Conservation (phyloP, 2,797 vertebrate species). For the Syngnathus acus region DNA sequence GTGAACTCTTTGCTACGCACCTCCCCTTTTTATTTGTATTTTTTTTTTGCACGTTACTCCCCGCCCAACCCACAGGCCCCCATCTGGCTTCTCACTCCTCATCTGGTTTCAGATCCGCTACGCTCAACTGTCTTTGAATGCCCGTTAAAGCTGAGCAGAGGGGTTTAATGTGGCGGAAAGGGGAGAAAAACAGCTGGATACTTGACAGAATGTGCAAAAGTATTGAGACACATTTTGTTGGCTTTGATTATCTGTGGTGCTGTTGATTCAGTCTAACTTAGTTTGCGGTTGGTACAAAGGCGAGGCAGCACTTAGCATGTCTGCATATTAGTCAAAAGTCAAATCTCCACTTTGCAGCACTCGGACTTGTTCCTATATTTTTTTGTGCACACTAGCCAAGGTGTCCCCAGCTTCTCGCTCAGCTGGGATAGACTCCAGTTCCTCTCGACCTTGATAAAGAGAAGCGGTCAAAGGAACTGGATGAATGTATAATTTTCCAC, state of each 20-base stretch:
- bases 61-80: constrained; percentile 13
- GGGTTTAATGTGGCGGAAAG: neutral
- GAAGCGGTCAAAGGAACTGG: neutral
- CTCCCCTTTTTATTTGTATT: constrained; percentile 9
- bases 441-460: too few species aligned
- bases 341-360: too few species aligned
- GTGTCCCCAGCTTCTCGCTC: too few species aligned
- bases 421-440: too few species aligned
- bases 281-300: too few species aligned
- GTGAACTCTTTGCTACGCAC: constrained; percentile 31
- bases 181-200: neutral
- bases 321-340: neutral
- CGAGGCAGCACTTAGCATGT: neutral
- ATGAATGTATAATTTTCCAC: neutral
- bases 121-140: constrained; percentile 7
- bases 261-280: too few species aligned
- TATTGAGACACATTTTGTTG: neutral
- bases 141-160: neutral
- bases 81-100: constrained; percentile 16
- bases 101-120: constrained; percentile 4
- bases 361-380: too few species aligned
- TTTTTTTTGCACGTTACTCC: constrained; percentile 8
- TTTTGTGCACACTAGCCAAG: too few species aligned
- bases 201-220: constrained; percentile 1
- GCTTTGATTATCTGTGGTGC: too few species aligned